Base-by-base conservation (phyloP, 92 coral and sea anemone species). In the Virgularia gustaviana region DNA sequence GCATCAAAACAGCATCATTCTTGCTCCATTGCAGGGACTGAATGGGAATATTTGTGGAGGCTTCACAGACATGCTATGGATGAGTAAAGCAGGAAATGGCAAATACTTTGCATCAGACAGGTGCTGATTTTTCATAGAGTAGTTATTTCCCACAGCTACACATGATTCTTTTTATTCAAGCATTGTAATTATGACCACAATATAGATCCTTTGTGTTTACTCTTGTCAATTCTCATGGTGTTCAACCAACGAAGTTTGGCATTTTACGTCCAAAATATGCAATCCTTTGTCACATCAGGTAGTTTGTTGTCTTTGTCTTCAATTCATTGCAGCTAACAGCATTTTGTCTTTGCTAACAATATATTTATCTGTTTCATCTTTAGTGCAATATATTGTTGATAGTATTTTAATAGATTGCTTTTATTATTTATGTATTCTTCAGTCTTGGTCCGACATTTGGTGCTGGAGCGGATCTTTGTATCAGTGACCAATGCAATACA, bases 361-460 rank as follows among this genome's bases (percentile, higher is more conserved):
- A n/a, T n/a, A n/a, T n/a, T n/a, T n/a, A n/a, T n/a, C n/a, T n/a
- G n/a, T n/a, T n/a, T n/a, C n/a, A n/a, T n/a, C n/a, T n/a, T n/a
- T n/a, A n/a, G n/a, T n/a, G n/a, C n/a, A n/a, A n/a, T n/a, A n/a
- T n/a, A n/a, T 49, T 6, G 19, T 49, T 49, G 16, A 19, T 15
- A 44, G 13, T 44, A 15, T 44, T 44, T 15, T 13, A 19, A 19
- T 13, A 19, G 19, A 44, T 44, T 44, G 51, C 19, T 13, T 15
- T 44, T 44, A 13, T 13, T 15, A 44, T 19, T 13, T 44, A n/a
- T n/a, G n/a, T n/a, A 20, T 33, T 16, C 47, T 85, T 0, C 75
- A 91, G 97, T 45, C 85, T 65, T 81, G 97, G 97, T 13, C 97
- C 97, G 2, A 91, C 87, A 81, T 91, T 91, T 82, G 97, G 97